phyloP scores from a whole-genome alignment of 2,888 invertebrate species.

The Acronicta aceris region DNA sequence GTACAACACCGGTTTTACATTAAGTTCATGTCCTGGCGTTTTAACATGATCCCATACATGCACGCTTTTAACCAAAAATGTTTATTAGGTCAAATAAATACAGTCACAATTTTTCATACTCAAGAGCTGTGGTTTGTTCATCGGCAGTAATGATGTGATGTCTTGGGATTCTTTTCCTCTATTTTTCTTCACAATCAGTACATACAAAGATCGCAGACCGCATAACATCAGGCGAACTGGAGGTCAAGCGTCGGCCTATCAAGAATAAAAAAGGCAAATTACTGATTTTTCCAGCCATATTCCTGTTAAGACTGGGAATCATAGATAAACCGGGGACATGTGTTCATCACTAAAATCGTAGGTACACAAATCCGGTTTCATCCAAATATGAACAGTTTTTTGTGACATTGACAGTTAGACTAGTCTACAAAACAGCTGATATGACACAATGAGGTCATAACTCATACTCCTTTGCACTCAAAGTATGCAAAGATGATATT shows the following conservation, averaged over 20 bases:
- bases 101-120: not conserved
- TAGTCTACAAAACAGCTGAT: conserved; percentile 20
- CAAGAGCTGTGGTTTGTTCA: too few relatives aligned
- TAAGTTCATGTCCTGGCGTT: conserved; percentile 11
- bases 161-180: too few relatives aligned
- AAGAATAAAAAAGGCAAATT: too few relatives aligned
- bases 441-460: conserved; percentile 30
- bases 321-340: not conserved
- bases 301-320: not conserved
- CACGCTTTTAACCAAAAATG: conserved; percentile 34
- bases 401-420: conserved; percentile 19
- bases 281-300: not conserved
- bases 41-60: conserved; percentile 22
- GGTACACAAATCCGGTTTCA: not conserved
- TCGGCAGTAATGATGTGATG: too few relatives aligned
- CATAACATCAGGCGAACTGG: too few relatives aligned
- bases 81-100: not conserved
- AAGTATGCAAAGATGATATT: conserved; percentile 35
- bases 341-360: not conserved
- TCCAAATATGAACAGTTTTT: conserved; percentile 7
- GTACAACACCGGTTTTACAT: conserved; percentile 35
- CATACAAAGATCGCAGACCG: too few relatives aligned
- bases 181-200: too few relatives aligned
- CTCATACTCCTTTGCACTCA: conserved; percentile 30
- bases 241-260: too few relatives aligned